Conservation (phyloP, 2,888 invertebrate species). For the Agonopterix arenella region DNA sequence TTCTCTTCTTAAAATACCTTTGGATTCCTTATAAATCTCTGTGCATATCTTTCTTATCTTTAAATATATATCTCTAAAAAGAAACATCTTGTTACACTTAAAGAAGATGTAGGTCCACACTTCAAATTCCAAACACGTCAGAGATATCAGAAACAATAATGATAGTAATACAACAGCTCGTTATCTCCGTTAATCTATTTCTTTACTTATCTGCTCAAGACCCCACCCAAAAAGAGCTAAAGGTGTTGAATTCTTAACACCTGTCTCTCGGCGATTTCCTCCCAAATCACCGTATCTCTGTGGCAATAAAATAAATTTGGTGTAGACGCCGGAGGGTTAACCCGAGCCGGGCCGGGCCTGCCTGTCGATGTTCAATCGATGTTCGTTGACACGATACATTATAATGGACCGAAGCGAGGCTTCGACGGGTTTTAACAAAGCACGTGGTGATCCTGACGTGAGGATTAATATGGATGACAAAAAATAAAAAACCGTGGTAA, state of each 20-base stretch:
- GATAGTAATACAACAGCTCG: conserved; percentile 54
- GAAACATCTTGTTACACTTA: conserved; percentile 26
- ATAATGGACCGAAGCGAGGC: conserved; percentile 64
- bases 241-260: conserved; percentile 74
- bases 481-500: conserved; percentile 43
- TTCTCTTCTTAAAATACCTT: conserved; percentile 41
- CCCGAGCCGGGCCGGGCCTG: conserved; percentile 42
- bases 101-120: conserved; percentile 43
- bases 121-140: conserved; percentile 42
- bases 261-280: conserved; percentile 72
- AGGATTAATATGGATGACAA: conserved; percentile 73
- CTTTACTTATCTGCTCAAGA: conserved; percentile 56
- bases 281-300: conserved; percentile 72
- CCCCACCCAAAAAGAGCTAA: conserved; percentile 56
- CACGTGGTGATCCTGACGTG: conserved; percentile 73
- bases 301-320: conserved; percentile 74
- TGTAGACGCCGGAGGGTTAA: conserved; percentile 72
- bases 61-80: conserved; percentile 44
- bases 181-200: conserved; percentile 61
- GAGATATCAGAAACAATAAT: conserved; percentile 48
- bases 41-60: conserved; percentile 49
- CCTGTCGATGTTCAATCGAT: conserved; percentile 73
- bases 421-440: conserved; percentile 72
- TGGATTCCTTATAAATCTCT: conserved; percentile 54
- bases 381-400: conserved; percentile 75